phyloP scores from a whole-genome alignment of 2,113 vertebrate species.

The Etia nguti region DNA sequence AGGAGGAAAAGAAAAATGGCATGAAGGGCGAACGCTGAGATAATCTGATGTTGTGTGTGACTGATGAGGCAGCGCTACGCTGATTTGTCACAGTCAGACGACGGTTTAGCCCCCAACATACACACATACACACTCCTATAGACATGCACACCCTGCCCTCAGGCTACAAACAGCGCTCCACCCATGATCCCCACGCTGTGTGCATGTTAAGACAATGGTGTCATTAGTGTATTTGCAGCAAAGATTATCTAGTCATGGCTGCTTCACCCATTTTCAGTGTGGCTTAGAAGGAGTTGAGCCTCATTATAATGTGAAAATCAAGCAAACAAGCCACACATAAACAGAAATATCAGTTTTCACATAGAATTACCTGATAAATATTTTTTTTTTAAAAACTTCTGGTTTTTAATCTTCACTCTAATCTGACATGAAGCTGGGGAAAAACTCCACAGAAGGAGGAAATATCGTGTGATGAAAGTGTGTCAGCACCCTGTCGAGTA shows the following conservation, averaged over 20 bases:
- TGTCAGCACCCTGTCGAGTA: background rate
- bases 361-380: background rate
- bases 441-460: background rate
- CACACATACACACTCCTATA: background rate
- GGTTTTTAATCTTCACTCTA: background rate
- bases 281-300: background rate
- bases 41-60: slow-evolving; percentile 31
- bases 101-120: slow-evolving; percentile 18
- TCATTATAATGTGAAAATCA: background rate
- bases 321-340: background rate
- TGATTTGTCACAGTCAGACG: slow-evolving; percentile 47
- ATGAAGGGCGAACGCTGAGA: slow-evolving; percentile 3
- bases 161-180: slow-evolving; percentile 16
- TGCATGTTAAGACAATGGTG: background rate
- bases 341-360: background rate
- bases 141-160: slow-evolving; percentile 2
- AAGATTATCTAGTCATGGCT: background rate
- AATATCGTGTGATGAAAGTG: background rate
- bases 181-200: slow-evolving; percentile 1
- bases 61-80: slow-evolving; percentile 12
- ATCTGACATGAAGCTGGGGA: background rate
- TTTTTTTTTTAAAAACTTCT: background rate
- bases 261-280: background rate
- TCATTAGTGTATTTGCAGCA: background rate
- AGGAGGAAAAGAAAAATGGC: background rate